A percentile compares a stretch with the other conserved stretches of the same genome.
These are phyloP conservation scores for Otocyon megalotis DNA, from an alignment of 2,113 vertebrate species.

Conservation along the genomic window DNA sequence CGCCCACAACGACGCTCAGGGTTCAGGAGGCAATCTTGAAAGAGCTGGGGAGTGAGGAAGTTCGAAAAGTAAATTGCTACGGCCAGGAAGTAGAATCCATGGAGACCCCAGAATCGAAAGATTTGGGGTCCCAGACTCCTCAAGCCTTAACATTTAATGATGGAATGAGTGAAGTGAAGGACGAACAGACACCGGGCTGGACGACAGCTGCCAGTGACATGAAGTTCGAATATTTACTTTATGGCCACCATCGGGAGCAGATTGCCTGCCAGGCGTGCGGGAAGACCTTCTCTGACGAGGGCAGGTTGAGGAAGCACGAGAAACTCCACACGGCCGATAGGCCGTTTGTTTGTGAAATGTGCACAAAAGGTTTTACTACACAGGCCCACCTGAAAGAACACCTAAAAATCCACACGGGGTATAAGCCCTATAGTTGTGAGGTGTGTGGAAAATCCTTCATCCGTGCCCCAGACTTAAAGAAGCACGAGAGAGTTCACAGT, in stretches of 20 bases:
- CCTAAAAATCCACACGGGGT: constrained; percentile 98
- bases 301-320: constrained; percentile 95
- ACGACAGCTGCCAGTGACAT: constrained; percentile 94
- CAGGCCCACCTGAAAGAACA: constrained; percentile 99
- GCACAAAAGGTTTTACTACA: constrained; percentile 98
- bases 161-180: constrained; percentile 94
- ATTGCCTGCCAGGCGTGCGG: constrained; percentile 94
- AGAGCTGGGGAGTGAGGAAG: constrained; percentile 97
- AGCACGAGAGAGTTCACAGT: constrained; percentile 98
- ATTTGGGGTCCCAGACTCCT: constrained; percentile 93
- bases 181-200: constrained; percentile 93
- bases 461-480: constrained; percentile 96
- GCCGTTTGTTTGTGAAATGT: constrained; percentile 98
- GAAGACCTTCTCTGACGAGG: constrained; percentile 96
- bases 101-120: constrained; percentile 91
- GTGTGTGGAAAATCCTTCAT: constrained; percentile 99
- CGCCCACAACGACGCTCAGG: constrained; percentile 91
- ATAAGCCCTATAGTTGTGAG: constrained; percentile 98
- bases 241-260: constrained; percentile 97
- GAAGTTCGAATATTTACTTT: constrained; percentile 98
- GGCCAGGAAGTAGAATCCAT: constrained; percentile 98
- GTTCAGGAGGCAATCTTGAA: constrained; percentile 98
- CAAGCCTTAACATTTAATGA: constrained; percentile 96
- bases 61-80: constrained; percentile 97
- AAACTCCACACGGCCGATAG: constrained; percentile 97